Base-by-base conservation (phyloP, 2,113 vertebrate species). In the Microtus montanus region DNA sequence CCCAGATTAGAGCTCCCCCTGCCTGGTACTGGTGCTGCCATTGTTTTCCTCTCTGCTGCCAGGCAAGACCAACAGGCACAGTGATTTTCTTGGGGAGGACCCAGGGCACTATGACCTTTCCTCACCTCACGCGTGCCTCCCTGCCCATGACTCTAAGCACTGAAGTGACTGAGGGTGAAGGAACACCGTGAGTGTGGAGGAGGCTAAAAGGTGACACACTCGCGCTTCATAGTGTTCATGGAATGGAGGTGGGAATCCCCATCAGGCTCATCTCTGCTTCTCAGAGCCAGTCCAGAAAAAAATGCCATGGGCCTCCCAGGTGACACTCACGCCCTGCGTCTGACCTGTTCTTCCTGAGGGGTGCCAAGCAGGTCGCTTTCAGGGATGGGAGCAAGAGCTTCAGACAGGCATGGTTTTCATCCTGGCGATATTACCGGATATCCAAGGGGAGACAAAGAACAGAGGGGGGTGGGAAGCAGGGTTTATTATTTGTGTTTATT, bases 261-360 rank as follows among this genome's bases (percentile, higher is more conserved):
- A 20, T 10, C 12, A 38, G 44, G 44, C 47, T 73, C 47, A 14
- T 26, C 28, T 91, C 58, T 75, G 52, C 68, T 73, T 88, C 90
- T 92, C 58, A 95, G 80, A 94, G 58, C 64, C 90, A 77, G 13
- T 22, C 78, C 64, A 87, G 79, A 85, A 68, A 74, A 52, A 49
- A 78, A 49, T 30, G 47, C n/a, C 33, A 3, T 84, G 49, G 35
- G 74, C 13, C 22, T 20, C 68, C 2, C 14, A 41, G 24, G 11
- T 47, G 64, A 44, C 49, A 54, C 49, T 82, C 30, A 8, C 30
- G 30, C 54, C 83, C 94, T 47, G 7, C 13, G 3, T 58, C 54
- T 58, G 17, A 58, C 54, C 54, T 7, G 17, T 58, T 58, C 54
- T 19, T 58, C 19, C 19, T 49, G 47, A 54, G 28, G 58, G 44